phyloP scores from a whole-genome alignment of 2,797 vertebrate species.

The Siniperca obscura region DNA sequence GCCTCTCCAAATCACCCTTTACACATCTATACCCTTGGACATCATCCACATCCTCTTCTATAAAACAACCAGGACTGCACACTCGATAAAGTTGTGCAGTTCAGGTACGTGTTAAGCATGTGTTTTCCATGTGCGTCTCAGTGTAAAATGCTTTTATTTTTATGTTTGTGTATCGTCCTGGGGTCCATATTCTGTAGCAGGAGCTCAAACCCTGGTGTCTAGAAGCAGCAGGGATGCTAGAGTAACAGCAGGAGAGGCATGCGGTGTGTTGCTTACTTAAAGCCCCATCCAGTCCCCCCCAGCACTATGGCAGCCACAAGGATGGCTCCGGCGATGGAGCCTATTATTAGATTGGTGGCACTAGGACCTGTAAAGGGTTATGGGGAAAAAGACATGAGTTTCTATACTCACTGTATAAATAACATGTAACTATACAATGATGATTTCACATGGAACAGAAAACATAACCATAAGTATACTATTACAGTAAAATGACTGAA shows the following conservation, averaged over 20 bases:
- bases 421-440: constrained; percentile 79
- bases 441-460: constrained; percentile 82
- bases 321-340: constrained; percentile 99
- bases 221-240: constrained; percentile 95
- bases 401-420: constrained; percentile 79
- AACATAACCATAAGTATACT: constrained; percentile 80
- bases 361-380: constrained; percentile 99
- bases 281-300: constrained; percentile 99
- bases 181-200: constrained; percentile 89
- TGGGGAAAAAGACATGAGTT: constrained; percentile 88
- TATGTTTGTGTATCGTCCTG: constrained; percentile 16
- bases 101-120: constrained; percentile 25
- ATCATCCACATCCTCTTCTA: constrained; percentile 2
- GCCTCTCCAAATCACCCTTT: constrained; percentile 35
- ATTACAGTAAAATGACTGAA: constrained; percentile 74
- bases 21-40: constrained; percentile 13
- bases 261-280: constrained; percentile 99
- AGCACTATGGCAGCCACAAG: constrained; percentile 99
- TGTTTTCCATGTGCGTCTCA: constrained; percentile 14
- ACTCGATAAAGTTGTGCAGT: constrained; percentile 33
- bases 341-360: constrained; percentile 99
- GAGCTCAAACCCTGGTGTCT: constrained; percentile 94
- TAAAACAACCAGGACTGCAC: constrained; percentile 36
- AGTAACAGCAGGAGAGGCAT: constrained; percentile 94
- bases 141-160: constrained; percentile 8